phyloP scores from a whole-genome alignment of 2,888 invertebrate genomes.

The Artemia sp. region DNA sequence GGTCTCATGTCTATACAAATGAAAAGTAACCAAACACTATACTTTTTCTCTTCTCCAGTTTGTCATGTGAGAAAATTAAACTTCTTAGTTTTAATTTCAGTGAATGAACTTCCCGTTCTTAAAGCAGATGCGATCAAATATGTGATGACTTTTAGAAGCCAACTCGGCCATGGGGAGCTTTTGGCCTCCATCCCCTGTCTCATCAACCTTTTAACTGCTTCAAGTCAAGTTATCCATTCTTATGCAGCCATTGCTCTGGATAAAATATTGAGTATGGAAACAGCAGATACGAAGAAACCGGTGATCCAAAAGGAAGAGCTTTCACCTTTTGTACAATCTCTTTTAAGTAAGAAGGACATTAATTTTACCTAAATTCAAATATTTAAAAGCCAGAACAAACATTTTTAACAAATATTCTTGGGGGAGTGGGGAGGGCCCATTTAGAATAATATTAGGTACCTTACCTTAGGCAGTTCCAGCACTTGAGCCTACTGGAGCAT shows the following conservation, averaged over 20 bases:
- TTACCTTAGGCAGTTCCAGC: no score
- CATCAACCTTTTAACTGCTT: slow-evolving; percentile 53
- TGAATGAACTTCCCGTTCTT: slow-evolving; percentile 69
- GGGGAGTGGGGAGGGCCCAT: no score
- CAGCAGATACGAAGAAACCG: slow-evolving; percentile 35
- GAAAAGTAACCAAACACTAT: background rate
- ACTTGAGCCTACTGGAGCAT: no score
- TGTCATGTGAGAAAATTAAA: no score
- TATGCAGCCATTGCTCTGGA: slow-evolving; percentile 87
- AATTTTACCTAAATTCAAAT: background rate
- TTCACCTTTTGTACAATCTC: slow-evolving; percentile 25
- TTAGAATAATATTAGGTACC: no score
- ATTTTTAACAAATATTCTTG: no score
- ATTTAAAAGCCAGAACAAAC: no score
- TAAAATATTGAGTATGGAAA: slow-evolving; percentile 59
- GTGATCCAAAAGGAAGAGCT: background rate
- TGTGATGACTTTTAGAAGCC: slow-evolving; percentile 81
- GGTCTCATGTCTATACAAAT: background rate
- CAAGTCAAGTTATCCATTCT: slow-evolving; percentile 74
- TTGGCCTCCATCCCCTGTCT: slow-evolving; percentile 56
- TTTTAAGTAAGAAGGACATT: slow-evolving; percentile 36
- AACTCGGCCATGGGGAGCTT: slow-evolving; percentile 62
- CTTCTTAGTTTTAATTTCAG: slow-evolving; percentile 38
- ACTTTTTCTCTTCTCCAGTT: no score
- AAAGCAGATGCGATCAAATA: slow-evolving; percentile 94